A percentile compares a stretch with the other conserved stretches of the same genome.
These are phyloP conservation scores for Bombus terrestris DNA, from an alignment of 1,140 invertebrate species.

Conservation along the genomic window DNA sequence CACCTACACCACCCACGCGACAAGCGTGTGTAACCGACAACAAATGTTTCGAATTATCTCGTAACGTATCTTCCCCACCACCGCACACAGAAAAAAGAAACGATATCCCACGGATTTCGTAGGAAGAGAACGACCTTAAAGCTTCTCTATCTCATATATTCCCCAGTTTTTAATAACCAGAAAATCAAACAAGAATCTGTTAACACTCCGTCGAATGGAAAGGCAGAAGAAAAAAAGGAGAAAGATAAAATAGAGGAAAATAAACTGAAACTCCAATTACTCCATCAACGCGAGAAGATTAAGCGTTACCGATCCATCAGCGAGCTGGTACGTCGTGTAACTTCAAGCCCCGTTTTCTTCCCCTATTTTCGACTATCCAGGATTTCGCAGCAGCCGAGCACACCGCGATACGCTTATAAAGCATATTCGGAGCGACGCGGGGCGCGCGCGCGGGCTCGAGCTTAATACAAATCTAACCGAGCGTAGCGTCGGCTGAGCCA, in stretches of 20 bases:
- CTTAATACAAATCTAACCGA: slow-evolving; percentile 54
- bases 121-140: background rate
- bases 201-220: background rate
- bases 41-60: slow-evolving; percentile 20
- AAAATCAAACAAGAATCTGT: background rate
- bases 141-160: background rate
- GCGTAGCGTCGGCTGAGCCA: slow-evolving; percentile 36
- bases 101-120: background rate
- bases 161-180: background rate
- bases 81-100: background rate
- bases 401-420: slow-evolving; percentile 44
- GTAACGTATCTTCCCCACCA: background rate
- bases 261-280: slow-evolving; percentile 5
- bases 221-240: background rate
- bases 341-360: background rate
- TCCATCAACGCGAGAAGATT: slow-evolving; percentile 13
- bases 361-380: slow-evolving; percentile 6
- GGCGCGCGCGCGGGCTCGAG: background rate
- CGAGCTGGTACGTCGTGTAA: slow-evolving; percentile 9
- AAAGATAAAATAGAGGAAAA: background rate
- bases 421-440: slow-evolving; percentile 20
- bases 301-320: slow-evolving; percentile 17
- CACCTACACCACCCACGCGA: slow-evolving; percentile 1
- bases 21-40: slow-evolving; percentile 3
- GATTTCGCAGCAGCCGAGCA: background rate